These are phyloP conservation scores for Spodoptera litura DNA, from an alignment of 1,140 invertebrate genomes.

Conservation along the genomic window DNA sequence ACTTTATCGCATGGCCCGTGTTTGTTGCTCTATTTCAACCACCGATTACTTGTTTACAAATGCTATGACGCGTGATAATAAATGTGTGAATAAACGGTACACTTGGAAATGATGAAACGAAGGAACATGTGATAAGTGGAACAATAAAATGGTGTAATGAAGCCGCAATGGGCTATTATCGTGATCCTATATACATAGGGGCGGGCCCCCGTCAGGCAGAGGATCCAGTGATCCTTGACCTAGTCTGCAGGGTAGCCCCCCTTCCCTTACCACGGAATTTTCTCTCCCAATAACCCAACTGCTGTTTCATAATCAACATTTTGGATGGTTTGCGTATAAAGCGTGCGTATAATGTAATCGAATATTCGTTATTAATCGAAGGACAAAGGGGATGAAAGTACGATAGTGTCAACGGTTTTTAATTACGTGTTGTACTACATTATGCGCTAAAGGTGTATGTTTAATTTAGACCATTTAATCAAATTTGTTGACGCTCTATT, in stretches of 20 bases:
- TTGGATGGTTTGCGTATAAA: not conserved
- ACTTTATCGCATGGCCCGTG: slow-evolving; percentile 58
- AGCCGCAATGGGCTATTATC: slow-evolving; percentile 60
- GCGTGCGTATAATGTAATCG: slow-evolving; percentile 3
- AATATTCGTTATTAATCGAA: not conserved
- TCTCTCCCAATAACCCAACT: slow-evolving; percentile 50
- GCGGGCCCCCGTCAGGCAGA: slow-evolving; percentile 37
- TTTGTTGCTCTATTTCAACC: slow-evolving; percentile 56
- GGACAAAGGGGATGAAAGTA: not conserved
- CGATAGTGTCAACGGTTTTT: too few relatives aligned
- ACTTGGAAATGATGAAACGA: slow-evolving; percentile 49
- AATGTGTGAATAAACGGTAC: slow-evolving; percentile 33
- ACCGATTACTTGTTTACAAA: slow-evolving; percentile 48
- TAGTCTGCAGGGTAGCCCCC: slow-evolving; percentile 51
- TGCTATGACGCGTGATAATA: slow-evolving; percentile 13
- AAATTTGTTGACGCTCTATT: too few relatives aligned
- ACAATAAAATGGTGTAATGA: slow-evolving; percentile 59
- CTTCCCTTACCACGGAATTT: slow-evolving; percentile 36
- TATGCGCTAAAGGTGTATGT: too few relatives aligned
- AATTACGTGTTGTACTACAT: too few relatives aligned
- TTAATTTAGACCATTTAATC: too few relatives aligned
- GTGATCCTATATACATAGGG: slow-evolving; percentile 62
- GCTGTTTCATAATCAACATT: slow-evolving; percentile 51
- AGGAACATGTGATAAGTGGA: slow-evolving; percentile 52
- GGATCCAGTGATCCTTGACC: slow-evolving; percentile 66